Conservation (phyloP, 2,113 vertebrate species). For the Meles meles region DNA sequence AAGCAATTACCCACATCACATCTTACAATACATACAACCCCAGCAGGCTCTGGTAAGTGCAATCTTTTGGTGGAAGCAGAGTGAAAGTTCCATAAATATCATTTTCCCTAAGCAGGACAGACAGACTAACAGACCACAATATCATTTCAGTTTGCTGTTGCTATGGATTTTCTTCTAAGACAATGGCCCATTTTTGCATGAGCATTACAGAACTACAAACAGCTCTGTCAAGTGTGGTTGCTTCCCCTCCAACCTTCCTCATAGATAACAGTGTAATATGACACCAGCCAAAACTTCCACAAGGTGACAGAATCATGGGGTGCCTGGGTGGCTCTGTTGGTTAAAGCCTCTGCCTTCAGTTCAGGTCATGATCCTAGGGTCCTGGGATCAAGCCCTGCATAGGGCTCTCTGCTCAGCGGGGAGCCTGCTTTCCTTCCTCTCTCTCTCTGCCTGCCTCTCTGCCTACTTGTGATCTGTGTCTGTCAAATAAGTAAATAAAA, state of each 20-base stretch:
- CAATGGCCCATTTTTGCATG: background rate
- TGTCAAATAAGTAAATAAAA: no score
- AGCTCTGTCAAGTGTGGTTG: background rate
- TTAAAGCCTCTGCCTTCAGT: no score
- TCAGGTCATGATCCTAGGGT: no score
- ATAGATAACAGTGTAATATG: background rate
- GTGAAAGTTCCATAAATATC: background rate
- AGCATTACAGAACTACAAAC: background rate
- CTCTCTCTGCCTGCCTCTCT: no score
- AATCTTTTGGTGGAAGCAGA: background rate
- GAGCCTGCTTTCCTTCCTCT: no score
- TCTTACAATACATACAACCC: background rate
- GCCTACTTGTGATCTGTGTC: no score
- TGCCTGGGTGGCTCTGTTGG: no score
- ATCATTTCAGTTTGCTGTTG: background rate
- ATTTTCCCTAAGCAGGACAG: background rate
- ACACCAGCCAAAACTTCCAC: background rate
- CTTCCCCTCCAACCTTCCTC: background rate
- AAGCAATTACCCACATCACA: background rate
- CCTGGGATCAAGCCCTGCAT: no score
- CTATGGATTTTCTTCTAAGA: constrained; percentile 19
- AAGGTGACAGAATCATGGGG: background rate
- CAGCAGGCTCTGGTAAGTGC: background rate
- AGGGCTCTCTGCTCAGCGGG: no score
- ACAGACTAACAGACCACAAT: background rate